phyloP scores from a whole-genome alignment of 2,113 vertebrate species.

The Azemiops feae region DNA sequence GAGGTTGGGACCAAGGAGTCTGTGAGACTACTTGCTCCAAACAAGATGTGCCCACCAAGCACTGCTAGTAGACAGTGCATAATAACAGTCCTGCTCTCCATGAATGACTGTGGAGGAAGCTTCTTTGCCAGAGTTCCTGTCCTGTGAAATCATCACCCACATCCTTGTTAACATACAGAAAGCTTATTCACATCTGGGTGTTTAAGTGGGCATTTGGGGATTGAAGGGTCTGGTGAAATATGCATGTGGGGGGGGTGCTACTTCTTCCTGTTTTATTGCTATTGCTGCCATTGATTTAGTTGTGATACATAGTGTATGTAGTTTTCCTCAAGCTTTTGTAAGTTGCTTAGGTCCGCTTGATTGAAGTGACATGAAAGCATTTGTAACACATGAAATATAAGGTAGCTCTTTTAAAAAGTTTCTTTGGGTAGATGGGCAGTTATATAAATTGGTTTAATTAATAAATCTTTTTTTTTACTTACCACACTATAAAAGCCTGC shows the following conservation, averaged over 20 bases:
- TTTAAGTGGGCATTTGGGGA: neutral
- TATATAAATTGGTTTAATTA: neutral
- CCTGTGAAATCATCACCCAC: neutral
- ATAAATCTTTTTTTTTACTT: neutral
- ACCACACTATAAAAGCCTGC: neutral
- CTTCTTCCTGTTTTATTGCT: neutral
- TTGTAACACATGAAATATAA: slow-evolving; percentile 5
- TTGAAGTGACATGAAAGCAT: neutral
- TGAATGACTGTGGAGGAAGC: neutral
- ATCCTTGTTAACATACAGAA: neutral
- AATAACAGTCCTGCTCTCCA: neutral
- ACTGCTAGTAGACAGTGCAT: neutral
- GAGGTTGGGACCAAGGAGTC: neutral
- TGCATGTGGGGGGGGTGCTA: neutral
- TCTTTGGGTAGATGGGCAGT: neutral
- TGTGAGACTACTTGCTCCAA: neutral
- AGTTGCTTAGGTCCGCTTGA: neutral
- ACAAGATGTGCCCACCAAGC: neutral
- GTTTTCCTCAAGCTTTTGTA: neutral
- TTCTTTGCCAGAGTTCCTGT: neutral
- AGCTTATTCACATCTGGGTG: neutral
- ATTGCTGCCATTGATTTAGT: neutral
- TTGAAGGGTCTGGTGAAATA: neutral
- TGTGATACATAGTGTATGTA: neutral
- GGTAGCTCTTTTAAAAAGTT: neutral